These are phyloP conservation scores for Phrixothrix hirtus DNA, from an alignment of 2,888 invertebrate species.

Conservation along the genomic window DNA sequence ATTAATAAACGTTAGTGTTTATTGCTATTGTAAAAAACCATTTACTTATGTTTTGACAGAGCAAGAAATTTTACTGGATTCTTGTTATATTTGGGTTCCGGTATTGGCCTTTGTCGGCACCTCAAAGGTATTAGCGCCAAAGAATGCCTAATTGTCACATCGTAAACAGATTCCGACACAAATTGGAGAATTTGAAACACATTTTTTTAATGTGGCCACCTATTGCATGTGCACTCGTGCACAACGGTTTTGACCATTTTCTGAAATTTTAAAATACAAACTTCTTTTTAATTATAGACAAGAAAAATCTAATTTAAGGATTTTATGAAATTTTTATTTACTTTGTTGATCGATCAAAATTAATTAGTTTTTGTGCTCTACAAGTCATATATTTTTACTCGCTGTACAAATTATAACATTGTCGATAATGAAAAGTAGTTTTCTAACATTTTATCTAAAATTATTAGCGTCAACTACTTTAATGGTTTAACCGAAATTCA, in stretches of 20 bases:
- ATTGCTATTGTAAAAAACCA: constrained; percentile 15
- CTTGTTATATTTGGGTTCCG: constrained; percentile 29
- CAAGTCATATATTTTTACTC: background rate
- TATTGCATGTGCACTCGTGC: constrained; percentile 15
- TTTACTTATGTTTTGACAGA: constrained; percentile 25
- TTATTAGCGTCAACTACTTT: background rate
- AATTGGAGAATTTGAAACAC: constrained; percentile 36
- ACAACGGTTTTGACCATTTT: constrained; percentile 6
- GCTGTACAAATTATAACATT: background rate
- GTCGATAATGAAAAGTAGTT: background rate
- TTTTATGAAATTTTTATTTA: background rate
- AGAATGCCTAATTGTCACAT: constrained; percentile 40
- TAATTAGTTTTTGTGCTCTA: background rate
- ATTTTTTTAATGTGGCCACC: constrained; percentile 27
- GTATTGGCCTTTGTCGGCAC: constrained; percentile 33
- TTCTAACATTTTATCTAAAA: background rate
- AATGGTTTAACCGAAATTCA: background rate
- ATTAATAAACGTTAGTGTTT: constrained; percentile 1
- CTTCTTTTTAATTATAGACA: constrained; percentile 3
- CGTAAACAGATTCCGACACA: constrained; percentile 38
- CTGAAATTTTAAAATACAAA: background rate
- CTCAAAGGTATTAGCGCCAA: constrained; percentile 34
- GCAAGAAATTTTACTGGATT: constrained; percentile 26
- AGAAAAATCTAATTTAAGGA: background rate
- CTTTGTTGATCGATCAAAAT: background rate